Conservation (phyloP, 1,140 invertebrate genomes). For the Drosophila bipectinata region DNA sequence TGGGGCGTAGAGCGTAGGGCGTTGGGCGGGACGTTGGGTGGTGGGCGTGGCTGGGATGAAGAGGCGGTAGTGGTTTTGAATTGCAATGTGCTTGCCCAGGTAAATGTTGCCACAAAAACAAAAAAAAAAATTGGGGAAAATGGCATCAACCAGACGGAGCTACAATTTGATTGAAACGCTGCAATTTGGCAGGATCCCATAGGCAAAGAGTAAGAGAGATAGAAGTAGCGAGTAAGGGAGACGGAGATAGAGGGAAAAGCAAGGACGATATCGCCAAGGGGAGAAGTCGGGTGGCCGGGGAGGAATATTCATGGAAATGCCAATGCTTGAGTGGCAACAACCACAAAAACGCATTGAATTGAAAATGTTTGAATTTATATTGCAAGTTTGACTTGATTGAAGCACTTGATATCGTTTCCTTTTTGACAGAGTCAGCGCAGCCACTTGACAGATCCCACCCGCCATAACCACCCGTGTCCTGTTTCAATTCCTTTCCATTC, state of each 20-base stretch:
- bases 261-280: background rate
- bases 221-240: background rate
- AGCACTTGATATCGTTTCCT: conserved; percentile 78
- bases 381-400: conserved; percentile 80
- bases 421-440: conserved; percentile 52
- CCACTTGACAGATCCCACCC: conserved; percentile 42
- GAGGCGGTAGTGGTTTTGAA: conserved; percentile 21
- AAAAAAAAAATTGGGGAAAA: conserved; percentile 19
- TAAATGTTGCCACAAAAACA: conserved; percentile 63
- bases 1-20: conserved; percentile 17
- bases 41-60: background rate
- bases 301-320: conserved; percentile 72
- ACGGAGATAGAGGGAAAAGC: conserved; percentile 1
- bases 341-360: conserved; percentile 80
- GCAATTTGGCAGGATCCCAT: conserved; percentile 39
- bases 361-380: conserved; percentile 83
- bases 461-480: background rate
- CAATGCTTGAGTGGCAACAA: conserved; percentile 75
- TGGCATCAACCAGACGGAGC: conserved; percentile 41
- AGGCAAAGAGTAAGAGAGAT: background rate
- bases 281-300: background rate
- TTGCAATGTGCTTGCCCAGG: conserved; percentile 72
- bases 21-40: conserved; percentile 2
- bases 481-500: background rate
- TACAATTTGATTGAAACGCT: conserved; percentile 72